phyloP scores from a whole-genome alignment of 2,888 invertebrate genomes.

The Cylindroiulus punctatus region DNA sequence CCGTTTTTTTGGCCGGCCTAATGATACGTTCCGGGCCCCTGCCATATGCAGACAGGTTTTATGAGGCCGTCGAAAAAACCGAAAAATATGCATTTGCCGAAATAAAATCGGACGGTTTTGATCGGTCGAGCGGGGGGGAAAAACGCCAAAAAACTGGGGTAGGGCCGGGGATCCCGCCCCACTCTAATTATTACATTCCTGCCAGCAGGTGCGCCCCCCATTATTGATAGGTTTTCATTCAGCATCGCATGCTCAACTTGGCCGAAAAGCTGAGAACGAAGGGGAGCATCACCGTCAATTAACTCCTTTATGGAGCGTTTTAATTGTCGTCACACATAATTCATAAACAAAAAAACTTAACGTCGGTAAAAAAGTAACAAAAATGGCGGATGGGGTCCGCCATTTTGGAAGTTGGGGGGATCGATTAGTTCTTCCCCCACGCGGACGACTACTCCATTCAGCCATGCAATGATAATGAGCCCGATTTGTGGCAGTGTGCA shows the following conservation, averaged over 20 bases:
- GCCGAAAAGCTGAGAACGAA: neutral
- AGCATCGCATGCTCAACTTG: neutral
- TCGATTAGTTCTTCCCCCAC: too few relatives aligned
- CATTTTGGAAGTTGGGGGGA: too few relatives aligned
- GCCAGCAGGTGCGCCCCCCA: conserved; percentile 31
- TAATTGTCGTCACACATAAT: neutral
- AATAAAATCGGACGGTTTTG: neutral
- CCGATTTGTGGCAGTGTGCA: neutral
- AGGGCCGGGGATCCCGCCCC: conserved; percentile 14
- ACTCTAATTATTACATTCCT: conserved; percentile 47
- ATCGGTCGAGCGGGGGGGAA: neutral
- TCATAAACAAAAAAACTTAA: neutral
- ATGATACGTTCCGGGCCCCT: conserved; percentile 28
- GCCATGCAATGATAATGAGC: too few relatives aligned
- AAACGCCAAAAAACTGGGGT: neutral
- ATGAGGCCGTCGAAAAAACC: neutral
- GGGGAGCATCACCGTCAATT: neutral
- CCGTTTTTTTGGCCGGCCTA: neutral
- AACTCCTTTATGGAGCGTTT: neutral
- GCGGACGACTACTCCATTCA: too few relatives aligned
- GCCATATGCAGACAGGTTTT: neutral
- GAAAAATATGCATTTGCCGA: neutral
- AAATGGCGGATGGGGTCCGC: neutral
- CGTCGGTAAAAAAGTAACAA: neutral
- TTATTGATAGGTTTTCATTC: conserved; percentile 48